A percentile compares a stretch with the other conserved stretches of the same genome.
These are phyloP conservation scores for Mythimna impura DNA, from an alignment of 2,888 invertebrate genomes.

Conservation along the genomic window DNA sequence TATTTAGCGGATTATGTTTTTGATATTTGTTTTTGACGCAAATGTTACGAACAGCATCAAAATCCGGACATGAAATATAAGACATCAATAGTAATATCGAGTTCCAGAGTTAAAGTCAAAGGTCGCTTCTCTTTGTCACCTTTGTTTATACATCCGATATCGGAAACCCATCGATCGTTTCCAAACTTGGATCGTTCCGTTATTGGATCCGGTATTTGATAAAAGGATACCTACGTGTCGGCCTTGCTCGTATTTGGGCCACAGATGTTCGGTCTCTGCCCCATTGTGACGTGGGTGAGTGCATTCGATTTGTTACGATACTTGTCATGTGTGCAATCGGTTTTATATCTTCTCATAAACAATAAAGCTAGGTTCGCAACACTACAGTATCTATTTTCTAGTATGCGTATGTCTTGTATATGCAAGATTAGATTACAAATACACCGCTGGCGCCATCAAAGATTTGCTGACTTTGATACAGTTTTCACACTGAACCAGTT, in stretches of 20 bases:
- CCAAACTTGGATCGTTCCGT: slow-evolving; percentile 73
- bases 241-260: slow-evolving; percentile 82
- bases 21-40: slow-evolving; percentile 19
- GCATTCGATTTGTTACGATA: slow-evolving; percentile 66
- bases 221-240: slow-evolving; percentile 76
- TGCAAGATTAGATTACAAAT: slow-evolving; percentile 55
- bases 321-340: slow-evolving; percentile 48
- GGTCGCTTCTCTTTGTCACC: slow-evolving; percentile 42
- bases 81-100: slow-evolving; percentile 2
- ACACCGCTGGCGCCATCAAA: slow-evolving; percentile 57
- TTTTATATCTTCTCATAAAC: slow-evolving; percentile 50
- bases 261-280: slow-evolving; percentile 78
- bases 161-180: slow-evolving; percentile 73
- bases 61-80: slow-evolving; percentile 13
- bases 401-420: slow-evolving; percentile 29
- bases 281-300: slow-evolving; percentile 72
- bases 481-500: slow-evolving; percentile 28
- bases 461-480: slow-evolving; percentile 55
- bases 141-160: slow-evolving; percentile 68
- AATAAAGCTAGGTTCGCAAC: slow-evolving; percentile 42
- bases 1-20: slow-evolving; percentile 28
- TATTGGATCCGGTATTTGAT: slow-evolving; percentile 76
- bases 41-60: not conserved
- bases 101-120: slow-evolving; percentile 43
- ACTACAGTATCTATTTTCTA: slow-evolving; percentile 51